Percentiles rank a stretch among this genome's conserved stretches.
phyloP scores from a whole-genome alignment of 2,113 vertebrate genomes.

The Sylvicapra grimmia region DNA sequence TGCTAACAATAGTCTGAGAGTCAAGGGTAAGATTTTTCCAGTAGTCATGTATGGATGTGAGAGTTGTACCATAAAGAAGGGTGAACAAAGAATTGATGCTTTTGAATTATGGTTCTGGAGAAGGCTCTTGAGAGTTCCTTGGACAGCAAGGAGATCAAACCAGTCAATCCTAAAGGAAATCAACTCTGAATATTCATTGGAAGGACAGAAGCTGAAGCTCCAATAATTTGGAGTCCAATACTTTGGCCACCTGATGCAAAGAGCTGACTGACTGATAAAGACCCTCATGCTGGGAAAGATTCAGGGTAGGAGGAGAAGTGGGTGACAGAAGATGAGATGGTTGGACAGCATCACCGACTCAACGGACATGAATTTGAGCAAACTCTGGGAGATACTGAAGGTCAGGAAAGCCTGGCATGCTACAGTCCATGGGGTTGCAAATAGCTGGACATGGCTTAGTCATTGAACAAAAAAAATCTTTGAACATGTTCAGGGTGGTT shows the following conservation, averaged over 20 bases:
- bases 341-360: background rate
- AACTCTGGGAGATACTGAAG: background rate
- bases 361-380: background rate
- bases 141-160: background rate
- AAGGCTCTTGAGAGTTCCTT: background rate
- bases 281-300: background rate
- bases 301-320: background rate
- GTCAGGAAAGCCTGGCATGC: background rate
- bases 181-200: background rate
- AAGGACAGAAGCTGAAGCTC: background rate
- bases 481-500: background rate
- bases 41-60: background rate
- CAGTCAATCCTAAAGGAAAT: background rate
- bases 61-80: background rate
- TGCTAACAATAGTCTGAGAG: background rate
- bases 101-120: background rate
- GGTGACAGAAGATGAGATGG: background rate
- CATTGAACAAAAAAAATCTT: background rate
- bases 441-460: background rate
- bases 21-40: background rate
- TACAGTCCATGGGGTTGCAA: background rate
- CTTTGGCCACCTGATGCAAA: background rate
- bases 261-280: background rate
- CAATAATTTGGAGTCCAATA: background rate
- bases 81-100: background rate